Conservation (phyloP, 1,140 invertebrate genomes). For the Pissodes strobi region DNA sequence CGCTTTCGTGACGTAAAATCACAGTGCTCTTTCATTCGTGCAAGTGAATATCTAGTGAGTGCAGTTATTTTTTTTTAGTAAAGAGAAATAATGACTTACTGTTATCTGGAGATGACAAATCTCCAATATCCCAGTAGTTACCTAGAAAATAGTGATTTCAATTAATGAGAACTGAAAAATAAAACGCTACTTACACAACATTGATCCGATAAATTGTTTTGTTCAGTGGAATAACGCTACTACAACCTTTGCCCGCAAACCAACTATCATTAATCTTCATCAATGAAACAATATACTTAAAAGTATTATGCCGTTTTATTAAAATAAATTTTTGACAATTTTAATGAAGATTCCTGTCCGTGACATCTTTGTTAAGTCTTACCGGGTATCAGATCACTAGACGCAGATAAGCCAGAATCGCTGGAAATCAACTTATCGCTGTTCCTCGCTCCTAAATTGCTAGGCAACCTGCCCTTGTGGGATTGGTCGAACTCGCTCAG, state of each 20-base stretch:
- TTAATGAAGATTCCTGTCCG: background rate
- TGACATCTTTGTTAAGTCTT: conserved; percentile 14
- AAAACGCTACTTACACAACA: too few species aligned
- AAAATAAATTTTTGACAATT: background rate
- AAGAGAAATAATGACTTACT: conserved; percentile 20
- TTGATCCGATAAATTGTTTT: too few species aligned
- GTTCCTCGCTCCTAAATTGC: conserved; percentile 1
- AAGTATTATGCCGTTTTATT: background rate
- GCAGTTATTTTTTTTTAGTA: too few species aligned
- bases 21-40: too few species aligned
- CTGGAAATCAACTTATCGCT: conserved; percentile 2
- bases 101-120: conserved; percentile 7
- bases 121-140: conserved; percentile 2
- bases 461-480: conserved; percentile 48
- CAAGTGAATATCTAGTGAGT: too few species aligned
- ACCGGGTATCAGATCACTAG: conserved; percentile 22
- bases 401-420: conserved; percentile 3
- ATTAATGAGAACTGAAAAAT: too few species aligned
- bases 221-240: too few species aligned
- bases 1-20: too few species aligned
- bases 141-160: conserved; percentile 11
- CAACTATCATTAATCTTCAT: background rate
- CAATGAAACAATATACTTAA: background rate
- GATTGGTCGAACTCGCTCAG: conserved; percentile 45
- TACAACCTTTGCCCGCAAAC: too few species aligned